Percentiles rank a stretch among this genome's conserved stretches.
phyloP scores from a whole-genome alignment of 2,888 invertebrate genomes.

The Ypsolopha scabrella region DNA sequence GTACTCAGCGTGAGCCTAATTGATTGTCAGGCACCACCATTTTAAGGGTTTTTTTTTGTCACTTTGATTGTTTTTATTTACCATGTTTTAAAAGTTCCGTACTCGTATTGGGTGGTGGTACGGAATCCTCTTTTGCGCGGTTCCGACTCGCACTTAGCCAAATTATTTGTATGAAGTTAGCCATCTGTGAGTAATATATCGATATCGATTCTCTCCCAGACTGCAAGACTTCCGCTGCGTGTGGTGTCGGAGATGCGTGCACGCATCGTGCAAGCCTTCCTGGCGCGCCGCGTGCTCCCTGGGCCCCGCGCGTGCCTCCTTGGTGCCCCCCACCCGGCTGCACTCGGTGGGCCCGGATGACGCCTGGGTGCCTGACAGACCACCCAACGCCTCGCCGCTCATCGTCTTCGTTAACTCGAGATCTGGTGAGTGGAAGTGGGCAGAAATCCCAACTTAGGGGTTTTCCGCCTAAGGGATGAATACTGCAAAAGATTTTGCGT shows the following conservation, averaged over 20 bases:
- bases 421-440: constrained; percentile 69
- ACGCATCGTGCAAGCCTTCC: constrained; percentile 89
- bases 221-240: constrained; percentile 97
- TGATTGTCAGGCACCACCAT: no score
- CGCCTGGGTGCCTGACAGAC: constrained; percentile 86
- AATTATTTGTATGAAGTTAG: background rate
- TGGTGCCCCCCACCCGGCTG: constrained; percentile 94
- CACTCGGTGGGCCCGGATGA: constrained; percentile 92
- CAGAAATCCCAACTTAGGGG: no score
- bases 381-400: constrained; percentile 90
- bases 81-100: no score
- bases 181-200: no score
- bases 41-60: no score
- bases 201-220: constrained; percentile 60
- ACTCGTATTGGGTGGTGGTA: no score
- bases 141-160: background rate
- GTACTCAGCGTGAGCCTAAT: no score
- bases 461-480: no score
- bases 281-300: constrained; percentile 85
- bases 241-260: constrained; percentile 94
- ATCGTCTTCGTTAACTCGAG: constrained; percentile 98
- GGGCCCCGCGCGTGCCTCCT: constrained; percentile 90
- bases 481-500: no score
- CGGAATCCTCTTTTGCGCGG: no score
- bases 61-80: no score